Evolutionary conservation across 2,113 vertebrate species (phyloP), one percentile per base, ranked within the genome.

Genomic region (Elephas maximus): DNA sequence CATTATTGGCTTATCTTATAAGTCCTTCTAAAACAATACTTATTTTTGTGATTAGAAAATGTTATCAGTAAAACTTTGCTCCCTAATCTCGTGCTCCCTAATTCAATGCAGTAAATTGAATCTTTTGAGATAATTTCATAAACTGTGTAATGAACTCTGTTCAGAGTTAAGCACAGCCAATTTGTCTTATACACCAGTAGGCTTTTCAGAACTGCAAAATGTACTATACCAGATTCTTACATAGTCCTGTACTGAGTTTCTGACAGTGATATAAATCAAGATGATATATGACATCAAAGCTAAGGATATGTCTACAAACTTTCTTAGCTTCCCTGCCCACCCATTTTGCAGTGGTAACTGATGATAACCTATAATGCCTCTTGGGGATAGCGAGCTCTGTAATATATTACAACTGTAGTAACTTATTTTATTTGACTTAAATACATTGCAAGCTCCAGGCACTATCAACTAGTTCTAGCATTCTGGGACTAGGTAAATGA

Each of bases 91-190:
- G 30, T 69, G 28, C 24, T 9, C 37, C 37, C 37, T 37, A 37
- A 37, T 37, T 37, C 37, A 37, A 37, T 37, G 37, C 30, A 57
- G 0, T 77, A 44, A 73, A 5, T 41, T 81, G 65, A 81, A 65
- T 89, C n/a, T 81, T 93, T 88, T 90, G 23, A 96, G 84, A 71
- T 90, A 44, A 85, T 86, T 63, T 86, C 44, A n/a, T 83, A 85
- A 92, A n/a, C 5, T 87, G 78, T 33, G 2, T 41, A 26, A 79
- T n/a, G 12, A 81, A 17, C 48, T 14, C 4, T 57, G 1, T 44
- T 71, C 48, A n/a, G 9, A 94, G 73, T 82, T 82, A 65, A n/a
- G 17, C 78, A 45, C 62, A 62, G 28, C 76, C 51, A 17, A 20
- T 41, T 7, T 60, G 24, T 26, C 10, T 41, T 53, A 77, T 1